Base-by-base conservation (phyloP, 2,113 vertebrate genomes). In the Falcunculus frontatus region DNA sequence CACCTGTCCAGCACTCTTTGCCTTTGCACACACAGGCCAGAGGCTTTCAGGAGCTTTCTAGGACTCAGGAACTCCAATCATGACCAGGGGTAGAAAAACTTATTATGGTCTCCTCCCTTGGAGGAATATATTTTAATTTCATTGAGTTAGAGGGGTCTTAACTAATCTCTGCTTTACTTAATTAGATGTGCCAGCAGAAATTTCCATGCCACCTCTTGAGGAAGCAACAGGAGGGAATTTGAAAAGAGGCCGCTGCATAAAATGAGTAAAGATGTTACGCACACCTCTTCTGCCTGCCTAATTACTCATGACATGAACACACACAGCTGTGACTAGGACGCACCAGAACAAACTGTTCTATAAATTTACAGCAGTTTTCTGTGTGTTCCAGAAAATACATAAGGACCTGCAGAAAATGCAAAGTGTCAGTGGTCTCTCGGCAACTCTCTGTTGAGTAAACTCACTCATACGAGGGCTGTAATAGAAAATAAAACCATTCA, bases 271-370 rank as follows among this genome's bases (percentile, higher is more conserved):
- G 64, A 72, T 63, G 37, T 42, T 93, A 44, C 37, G 47, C 21
- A 23, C 16, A 63, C 53, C 52, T 78, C 41, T 62, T 73, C 20
- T 62, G 35, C 35, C 37, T 93, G 49, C 49, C 35, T 87, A 93
- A 96, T 96, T 95, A 81, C 57, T 86, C 69, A 63, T 46, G n/a
- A 39, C 18, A 63, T 49, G 83, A 94, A 64, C 67, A 87, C 47
- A 90, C 68, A 79, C 0, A 5, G 18, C 69, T 80, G 19, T 84
- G 67, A 49, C 37, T 72, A 73, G n/a, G 44, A 89, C 4, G 7
- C 11, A 35, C 35, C 87, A 65, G 50, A 81, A 80, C 49, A 86
- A 87, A 68, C 19, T 30, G 25, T 72, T 93, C 62, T 30, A 33
- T 62, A 83, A 59, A 90, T 49, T 41, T 56, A 70, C 33, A 79